A percentile compares a stretch with the other conserved stretches of the same genome.
phyloP scores from a whole-genome alignment of 2,113 vertebrate species.

The Conger conger region DNA sequence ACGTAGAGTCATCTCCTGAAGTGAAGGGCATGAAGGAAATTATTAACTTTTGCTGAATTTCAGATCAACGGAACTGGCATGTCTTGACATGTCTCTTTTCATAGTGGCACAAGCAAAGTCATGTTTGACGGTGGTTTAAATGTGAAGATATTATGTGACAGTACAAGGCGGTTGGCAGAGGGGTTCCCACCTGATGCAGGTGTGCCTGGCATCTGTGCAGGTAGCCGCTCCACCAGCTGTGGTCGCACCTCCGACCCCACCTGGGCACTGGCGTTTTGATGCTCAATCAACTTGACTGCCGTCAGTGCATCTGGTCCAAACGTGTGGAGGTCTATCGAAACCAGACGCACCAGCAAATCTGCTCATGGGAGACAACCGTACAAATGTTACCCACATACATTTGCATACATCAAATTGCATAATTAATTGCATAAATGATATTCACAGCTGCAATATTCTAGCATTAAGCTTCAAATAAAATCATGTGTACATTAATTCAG shows the following conservation, averaged over 20 bases:
- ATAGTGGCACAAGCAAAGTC: no score
- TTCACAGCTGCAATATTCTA: no score
- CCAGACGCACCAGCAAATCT: constrained; percentile 94
- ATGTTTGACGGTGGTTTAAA: background rate
- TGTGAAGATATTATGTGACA: background rate
- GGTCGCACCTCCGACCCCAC: constrained; percentile 88
- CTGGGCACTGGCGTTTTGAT: constrained; percentile 85
- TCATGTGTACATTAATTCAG: background rate
- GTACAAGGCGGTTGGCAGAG: background rate
- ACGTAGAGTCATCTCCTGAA: no score
- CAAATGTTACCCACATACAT: background rate
- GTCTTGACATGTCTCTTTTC: no score
- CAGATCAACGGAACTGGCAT: no score
- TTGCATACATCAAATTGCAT: background rate
- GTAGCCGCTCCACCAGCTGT: constrained; percentile 88
- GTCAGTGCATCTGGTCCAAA: constrained; percentile 93
- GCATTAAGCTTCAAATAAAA: background rate
- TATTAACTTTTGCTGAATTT: no score
- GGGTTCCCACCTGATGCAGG: constrained; percentile 75
- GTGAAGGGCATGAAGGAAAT: no score
- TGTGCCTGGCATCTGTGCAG: constrained; percentile 75
- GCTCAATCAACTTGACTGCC: constrained; percentile 94
- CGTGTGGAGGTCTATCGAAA: constrained; percentile 95
- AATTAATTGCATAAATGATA: no score
- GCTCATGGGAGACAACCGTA: constrained; percentile 13